Percentiles rank a stretch among this genome's conserved stretches.
phyloP scores from a whole-genome alignment of 23 tunicate species.

The Phallusia fumigata region DNA sequence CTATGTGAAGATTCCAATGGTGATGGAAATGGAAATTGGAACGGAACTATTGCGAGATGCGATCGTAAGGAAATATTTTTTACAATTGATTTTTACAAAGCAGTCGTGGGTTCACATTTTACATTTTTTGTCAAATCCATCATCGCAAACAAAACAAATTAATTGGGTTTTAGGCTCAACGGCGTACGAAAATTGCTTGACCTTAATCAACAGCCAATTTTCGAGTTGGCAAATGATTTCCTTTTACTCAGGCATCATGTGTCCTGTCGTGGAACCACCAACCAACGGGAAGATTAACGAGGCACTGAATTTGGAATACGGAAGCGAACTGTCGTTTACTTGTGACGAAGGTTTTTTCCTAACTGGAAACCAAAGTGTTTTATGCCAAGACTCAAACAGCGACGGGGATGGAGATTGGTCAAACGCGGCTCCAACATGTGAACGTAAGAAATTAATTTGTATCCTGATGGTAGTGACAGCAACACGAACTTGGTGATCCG shows the following conservation, averaged over 20 bases:
- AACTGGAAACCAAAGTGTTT: neutral
- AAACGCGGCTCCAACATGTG: neutral
- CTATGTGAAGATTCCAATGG: conserved; percentile 19
- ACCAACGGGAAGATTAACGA: neutral
- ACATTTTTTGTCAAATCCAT: too few species aligned
- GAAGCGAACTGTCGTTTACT: conserved; percentile 15
- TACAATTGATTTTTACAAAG: too few species aligned
- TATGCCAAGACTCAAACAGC: conserved; percentile 13
- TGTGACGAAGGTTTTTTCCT: conserved; percentile 24
- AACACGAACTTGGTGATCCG: too few species aligned
- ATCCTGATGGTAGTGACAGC: too few species aligned
- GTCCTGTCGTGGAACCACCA: neutral
- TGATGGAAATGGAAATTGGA: conserved; percentile 62
- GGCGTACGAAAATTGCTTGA: too few species aligned
- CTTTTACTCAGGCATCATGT: conserved; percentile 5
- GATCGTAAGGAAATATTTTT: conserved; percentile 10
- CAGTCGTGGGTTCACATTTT: too few species aligned
- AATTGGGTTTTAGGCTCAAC: too few species aligned
- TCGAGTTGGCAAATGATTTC: neutral
- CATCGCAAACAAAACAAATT: too few species aligned
- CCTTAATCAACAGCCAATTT: too few species aligned
- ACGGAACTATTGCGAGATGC: conserved; percentile 32
- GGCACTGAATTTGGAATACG: neutral
- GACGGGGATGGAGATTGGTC: conserved; percentile 49
- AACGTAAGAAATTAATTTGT: conserved; percentile 1